Conservation (phyloP, 2,113 vertebrate genomes). For the Forbesichthys agassizii region DNA sequence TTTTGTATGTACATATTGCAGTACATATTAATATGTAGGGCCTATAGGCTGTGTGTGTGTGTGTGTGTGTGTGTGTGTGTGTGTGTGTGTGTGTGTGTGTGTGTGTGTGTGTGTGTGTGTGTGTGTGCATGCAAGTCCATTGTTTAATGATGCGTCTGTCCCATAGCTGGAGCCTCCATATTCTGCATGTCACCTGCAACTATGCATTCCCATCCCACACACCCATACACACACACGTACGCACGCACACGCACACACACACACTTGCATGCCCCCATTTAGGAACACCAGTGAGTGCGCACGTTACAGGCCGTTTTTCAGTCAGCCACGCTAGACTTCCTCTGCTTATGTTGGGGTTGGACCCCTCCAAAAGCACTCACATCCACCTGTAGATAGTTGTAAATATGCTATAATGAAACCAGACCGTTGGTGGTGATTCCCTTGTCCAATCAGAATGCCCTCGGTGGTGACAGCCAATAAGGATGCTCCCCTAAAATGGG, state of each 20-base stretch:
- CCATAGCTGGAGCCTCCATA: constrained; percentile 45
- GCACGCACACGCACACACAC: constrained; percentile 4
- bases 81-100: constrained; percentile 16
- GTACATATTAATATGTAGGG: background rate
- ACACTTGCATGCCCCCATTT: background rate
- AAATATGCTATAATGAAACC: constrained; percentile 41
- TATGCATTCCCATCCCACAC: background rate
- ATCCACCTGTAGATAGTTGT: constrained; percentile 64
- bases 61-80: background rate
- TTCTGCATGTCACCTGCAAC: constrained; percentile 54
- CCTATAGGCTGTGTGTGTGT: constrained; percentile 7
- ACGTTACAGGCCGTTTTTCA: constrained; percentile 1
- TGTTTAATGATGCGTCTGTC: constrained; percentile 45
- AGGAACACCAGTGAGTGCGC: too few relatives aligned
- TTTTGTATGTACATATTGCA: too few relatives aligned
- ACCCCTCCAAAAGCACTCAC: constrained; percentile 16
- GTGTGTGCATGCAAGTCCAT: background rate
- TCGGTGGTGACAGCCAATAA: too few relatives aligned
- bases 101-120: background rate
- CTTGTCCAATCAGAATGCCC: too few relatives aligned
- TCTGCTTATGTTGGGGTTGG: background rate
- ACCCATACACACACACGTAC: background rate
- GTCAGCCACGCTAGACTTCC: background rate
- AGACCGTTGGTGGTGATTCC: too few relatives aligned
- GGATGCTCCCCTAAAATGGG: too few relatives aligned